phyloP scores from a whole-genome alignment of 2,113 vertebrate genomes.

The Mormyrus lacerda region DNA sequence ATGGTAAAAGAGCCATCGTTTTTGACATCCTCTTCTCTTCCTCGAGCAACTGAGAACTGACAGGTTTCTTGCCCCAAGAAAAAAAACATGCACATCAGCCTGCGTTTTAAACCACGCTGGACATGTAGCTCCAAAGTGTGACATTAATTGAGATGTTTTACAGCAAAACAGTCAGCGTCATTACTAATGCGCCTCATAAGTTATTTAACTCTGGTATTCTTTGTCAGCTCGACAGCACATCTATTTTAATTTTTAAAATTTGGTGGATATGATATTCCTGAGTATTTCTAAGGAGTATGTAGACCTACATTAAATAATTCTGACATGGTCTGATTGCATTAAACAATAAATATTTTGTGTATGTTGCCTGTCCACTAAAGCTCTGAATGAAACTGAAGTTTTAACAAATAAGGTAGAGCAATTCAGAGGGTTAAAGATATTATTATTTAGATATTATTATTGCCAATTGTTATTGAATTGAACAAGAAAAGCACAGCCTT shows the following conservation, averaged over 20 bases:
- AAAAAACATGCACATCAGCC: neutral
- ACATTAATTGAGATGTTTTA: neutral
- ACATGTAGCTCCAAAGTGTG: neutral
- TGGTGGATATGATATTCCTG: neutral
- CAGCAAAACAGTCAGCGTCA: neutral
- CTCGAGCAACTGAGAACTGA: neutral
- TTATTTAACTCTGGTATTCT: neutral
- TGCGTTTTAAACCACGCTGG: neutral
- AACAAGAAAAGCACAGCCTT: slow-evolving; percentile 3
- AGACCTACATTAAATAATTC: neutral
- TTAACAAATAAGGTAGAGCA: neutral
- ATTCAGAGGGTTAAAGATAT: neutral
- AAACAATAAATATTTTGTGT: neutral
- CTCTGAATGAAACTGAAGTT: neutral
- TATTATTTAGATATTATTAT: slow-evolving; percentile 4
- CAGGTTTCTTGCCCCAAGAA: neutral
- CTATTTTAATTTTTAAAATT: neutral
- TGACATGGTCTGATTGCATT: neutral
- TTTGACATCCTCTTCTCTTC: neutral
- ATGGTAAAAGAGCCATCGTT: neutral
- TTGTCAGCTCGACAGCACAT: neutral
- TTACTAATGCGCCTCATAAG: neutral
- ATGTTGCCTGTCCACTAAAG: neutral
- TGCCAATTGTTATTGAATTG: neutral
- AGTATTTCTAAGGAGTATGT: neutral